Evolutionary conservation across 2,888 invertebrate species (phyloP).

Genomic region (Operophtera brumata): DNA sequence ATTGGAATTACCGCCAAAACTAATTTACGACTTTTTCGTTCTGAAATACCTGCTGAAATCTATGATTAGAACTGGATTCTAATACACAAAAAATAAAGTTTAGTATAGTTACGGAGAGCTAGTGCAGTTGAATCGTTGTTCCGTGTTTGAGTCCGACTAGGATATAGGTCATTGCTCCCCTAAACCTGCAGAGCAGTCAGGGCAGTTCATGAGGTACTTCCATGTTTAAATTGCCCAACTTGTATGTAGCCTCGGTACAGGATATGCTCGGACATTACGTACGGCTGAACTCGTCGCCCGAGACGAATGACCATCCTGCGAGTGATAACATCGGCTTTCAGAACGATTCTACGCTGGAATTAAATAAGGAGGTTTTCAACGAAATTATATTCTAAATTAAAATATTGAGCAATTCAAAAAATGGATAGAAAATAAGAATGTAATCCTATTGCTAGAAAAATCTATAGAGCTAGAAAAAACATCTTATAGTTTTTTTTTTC

Average conservation of each 20-base stretch:
- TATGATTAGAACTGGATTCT: constrained; percentile 74
- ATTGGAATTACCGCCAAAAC: constrained; percentile 58
- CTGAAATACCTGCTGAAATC: constrained; percentile 50
- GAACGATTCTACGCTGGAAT: constrained; percentile 45
- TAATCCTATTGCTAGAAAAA: too few species aligned
- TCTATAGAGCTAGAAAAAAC: too few species aligned
- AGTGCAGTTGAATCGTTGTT: constrained; percentile 62
- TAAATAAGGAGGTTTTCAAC: constrained; percentile 24
- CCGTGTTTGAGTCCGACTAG: constrained; percentile 59
- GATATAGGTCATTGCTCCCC: constrained; percentile 81
- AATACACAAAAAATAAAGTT: constrained; percentile 73
- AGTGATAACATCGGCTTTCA: constrained; percentile 50
- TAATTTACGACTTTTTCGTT: constrained; percentile 59
- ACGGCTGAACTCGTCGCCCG: constrained; percentile 40
- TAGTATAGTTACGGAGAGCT: constrained; percentile 56
- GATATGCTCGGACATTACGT: constrained; percentile 56
- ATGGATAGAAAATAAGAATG: too few species aligned
- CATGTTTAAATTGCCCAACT: constrained; percentile 78
- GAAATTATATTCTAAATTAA: constrained; percentile 14
- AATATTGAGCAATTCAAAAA: neutral
- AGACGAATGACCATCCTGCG: constrained; percentile 59
- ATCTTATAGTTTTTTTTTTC: too few species aligned
- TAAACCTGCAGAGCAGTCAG: constrained; percentile 77
- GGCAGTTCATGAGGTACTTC: constrained; percentile 75
- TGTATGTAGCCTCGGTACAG: constrained; percentile 76